These are phyloP conservation scores for Chionoecetes opilio DNA, from an alignment of 1,140 invertebrate genomes.

Conservation along the genomic window DNA sequence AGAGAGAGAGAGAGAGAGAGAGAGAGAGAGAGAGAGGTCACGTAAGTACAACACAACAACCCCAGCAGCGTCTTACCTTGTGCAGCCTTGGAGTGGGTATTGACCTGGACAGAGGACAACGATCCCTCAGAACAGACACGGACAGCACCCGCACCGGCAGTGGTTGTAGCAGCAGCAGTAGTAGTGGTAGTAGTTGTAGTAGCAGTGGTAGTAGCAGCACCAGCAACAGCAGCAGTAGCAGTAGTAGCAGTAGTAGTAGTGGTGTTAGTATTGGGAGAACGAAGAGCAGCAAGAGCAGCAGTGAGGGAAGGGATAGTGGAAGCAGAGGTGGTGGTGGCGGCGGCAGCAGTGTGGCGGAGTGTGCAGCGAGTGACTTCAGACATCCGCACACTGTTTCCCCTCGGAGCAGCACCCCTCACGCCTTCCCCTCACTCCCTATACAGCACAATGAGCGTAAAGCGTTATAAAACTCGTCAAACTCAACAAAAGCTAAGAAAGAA, in stretches of 20 bases:
- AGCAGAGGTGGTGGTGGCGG: slow-evolving; percentile 49
- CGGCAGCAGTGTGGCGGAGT: slow-evolving; percentile 33
- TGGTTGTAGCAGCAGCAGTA: slow-evolving; percentile 31
- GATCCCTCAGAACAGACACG: not conserved
- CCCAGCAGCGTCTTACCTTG: not conserved
- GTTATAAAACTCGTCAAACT: too few species aligned
- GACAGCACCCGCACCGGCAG: not conserved
- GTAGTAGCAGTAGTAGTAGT: slow-evolving; percentile 32
- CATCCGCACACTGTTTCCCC: slow-evolving; percentile 49
- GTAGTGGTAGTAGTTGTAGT: slow-evolving; percentile 36
- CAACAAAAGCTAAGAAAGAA: too few species aligned
- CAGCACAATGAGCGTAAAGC: not conserved
- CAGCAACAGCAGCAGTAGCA: not conserved
- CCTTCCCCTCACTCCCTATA: slow-evolving; percentile 2
- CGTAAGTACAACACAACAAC: not conserved
- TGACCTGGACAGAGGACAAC: not conserved
- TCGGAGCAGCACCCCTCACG: not conserved
- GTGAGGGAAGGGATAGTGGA: slow-evolving; percentile 14
- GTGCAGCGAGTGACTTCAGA: slow-evolving; percentile 35
- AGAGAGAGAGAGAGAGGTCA: not conserved
- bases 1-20: not conserved
- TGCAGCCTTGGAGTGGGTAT: slow-evolving; percentile 10
- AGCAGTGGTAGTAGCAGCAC: slow-evolving; percentile 23
- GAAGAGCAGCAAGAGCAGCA: not conserved
- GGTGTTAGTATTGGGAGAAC: slow-evolving; percentile 7